Base-by-base conservation (phyloP, 2,797 vertebrate genomes). In the Synaphobranchus kaupii region DNA sequence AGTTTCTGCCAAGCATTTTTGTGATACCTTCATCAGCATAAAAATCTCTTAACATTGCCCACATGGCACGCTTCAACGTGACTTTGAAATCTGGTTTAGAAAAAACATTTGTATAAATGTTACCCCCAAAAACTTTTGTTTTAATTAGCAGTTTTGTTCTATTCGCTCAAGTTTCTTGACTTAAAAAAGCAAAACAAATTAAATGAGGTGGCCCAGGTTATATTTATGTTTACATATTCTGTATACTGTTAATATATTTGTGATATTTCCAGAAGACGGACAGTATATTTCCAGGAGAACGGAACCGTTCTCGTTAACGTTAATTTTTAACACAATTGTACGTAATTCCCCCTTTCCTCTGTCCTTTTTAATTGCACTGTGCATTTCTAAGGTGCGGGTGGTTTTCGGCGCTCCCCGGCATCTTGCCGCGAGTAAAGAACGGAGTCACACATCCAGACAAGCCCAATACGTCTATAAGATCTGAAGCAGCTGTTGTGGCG, bases 21-120 rank as follows among this genome's bases (percentile, higher is more conserved):
- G 94, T 39, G 60, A 92, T 89, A 85, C 92, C 93, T 90, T 95
- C 95, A 94, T 95, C 94, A 94, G 93, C 94, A 94, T 94, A 94
- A 94, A 94, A 68, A 94, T 94, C 94, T 93, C 92, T 94, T 96
- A 94, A 92, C 89, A 92, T 93, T 92, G 93, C 93, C 93, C 95
- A 93, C 93, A 90, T 95, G 94, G 91, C 88, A 87, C 83, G 90
- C 90, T 90, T 94, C 88, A 91, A 50, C 88, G 93, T 93, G 93
- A 39, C 39, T 39, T 39, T 39, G 91, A 91, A 93, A 93, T 90
- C 93, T 85, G 92, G 90, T 92, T 93, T 95, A 96, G 94, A 94
- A 54, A n/a, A 63, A 63, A n/a, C 22, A 63, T 7, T 54, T 54
- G 2, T 56, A 56, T 56, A 15, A 56, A 56, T 56, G 54, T 8